Evolutionary conservation across 2,113 vertebrate species (phyloP), one percentile per base, ranked within the genome.

Genomic region (Calcarius ornatus): DNA sequence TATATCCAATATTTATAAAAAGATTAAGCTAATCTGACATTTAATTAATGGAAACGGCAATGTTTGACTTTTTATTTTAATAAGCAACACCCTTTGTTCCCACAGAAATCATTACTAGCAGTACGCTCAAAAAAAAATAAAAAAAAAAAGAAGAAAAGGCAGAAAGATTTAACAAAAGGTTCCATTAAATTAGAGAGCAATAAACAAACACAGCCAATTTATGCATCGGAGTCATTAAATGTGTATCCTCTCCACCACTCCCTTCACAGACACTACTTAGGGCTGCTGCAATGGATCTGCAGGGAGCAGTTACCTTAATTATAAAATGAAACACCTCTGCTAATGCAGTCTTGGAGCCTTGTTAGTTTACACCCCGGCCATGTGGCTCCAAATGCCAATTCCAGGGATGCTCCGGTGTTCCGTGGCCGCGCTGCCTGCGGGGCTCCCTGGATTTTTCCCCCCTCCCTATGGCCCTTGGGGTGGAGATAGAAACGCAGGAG

Each of bases 321-420:
- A 97, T 96, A 91, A 98, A 97, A 95, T 96, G 96, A 97, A 97
- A 98, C 88, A 97, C 96, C 90, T 96, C 97, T 96, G 95, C 81
- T 97, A 96, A 96, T 51, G 77, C 87, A 65, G 78, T 77, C 83
- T 92, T 18, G 80, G 94, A 97, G 92, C 53, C 94, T 87, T 96
- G 92, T 95, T 97, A 95, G 90, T 83, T 97, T 75, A 89, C 88
- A 97, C 75, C 94, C 90, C 64, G 83, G 90, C 69, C 82, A 37
- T 92, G 90, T 91, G 93, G 93, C 95, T 97, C 86, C 92, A 96
- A 95, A 96, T 90, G 76, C 68, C 82, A 91, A 97, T 91, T 66
- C 71, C 93, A 85, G 72, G 35, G 60, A 91, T 94, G 80, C 87
- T 96, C 57, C 50, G 31, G 48, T 68, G 59, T 56, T 23, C 95